Evolutionary conservation across 2,113 vertebrate genomes (phyloP), one percentile per base, ranked within the genome.

Genomic region (Pomatorhinus ruficollis): DNA sequence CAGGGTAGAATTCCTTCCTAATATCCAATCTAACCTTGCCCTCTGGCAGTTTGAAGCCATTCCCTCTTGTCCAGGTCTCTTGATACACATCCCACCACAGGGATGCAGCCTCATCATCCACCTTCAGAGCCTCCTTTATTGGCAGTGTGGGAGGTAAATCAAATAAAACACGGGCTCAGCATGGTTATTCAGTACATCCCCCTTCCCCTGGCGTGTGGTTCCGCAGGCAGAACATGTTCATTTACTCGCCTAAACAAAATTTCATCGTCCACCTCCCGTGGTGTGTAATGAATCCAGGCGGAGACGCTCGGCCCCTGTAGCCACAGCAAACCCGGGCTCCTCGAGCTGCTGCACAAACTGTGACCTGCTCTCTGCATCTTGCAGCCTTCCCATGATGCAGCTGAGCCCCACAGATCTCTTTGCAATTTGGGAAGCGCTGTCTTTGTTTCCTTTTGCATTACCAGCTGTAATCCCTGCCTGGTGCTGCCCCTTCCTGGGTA

Each of bases 381-480:
- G 39, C 60, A 70, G 52, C 0, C 0, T 61, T 75, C 64, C 61
- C 6, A 0, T 9, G 42, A 42, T 1, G 3, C 59, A 30, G 37
- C 0, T 59, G 74, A 35, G 76, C 69, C 80, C 75, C 2, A 8
- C 0, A 10, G 70, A 59, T 68, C 83, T 60, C 74, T 91, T 20
- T 88, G 79, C 80, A 82, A 40, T 94, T 94, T 47, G 70, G 83
- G 83, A 65, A 83, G 30, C 0, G 2, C 68, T 49, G 44, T 7
- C 59, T 94, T 90, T 91, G 59, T 94, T 92, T 94, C 84, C 39
- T 57, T 83, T 78, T 44, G 42, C 88, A 61, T 64, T 9, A 8
- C 53, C 42, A 24, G 54, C 95, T 82, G 72, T 93, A 56, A 92
- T 97, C 89, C 44, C 21, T 64, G 83, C 74, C 53, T 80, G 54